Evolutionary conservation across 1,140 invertebrate genomes (phyloP).

Genomic region (Gerris buenoi): DNA sequence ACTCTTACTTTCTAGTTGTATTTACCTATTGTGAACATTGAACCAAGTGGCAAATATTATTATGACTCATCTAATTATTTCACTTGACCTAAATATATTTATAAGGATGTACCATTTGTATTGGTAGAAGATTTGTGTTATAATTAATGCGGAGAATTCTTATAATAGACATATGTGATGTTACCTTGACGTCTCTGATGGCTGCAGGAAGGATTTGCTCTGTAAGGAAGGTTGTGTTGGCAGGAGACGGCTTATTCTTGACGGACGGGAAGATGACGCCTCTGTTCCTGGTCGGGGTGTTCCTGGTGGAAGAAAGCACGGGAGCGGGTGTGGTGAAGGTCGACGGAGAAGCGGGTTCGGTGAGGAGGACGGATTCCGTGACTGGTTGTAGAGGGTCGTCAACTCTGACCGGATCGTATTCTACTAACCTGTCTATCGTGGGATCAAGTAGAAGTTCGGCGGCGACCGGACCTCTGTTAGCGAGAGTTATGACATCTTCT

Average conservation of each 20-base stretch:
- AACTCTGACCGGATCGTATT: slow-evolving; percentile 38
- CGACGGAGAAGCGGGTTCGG: slow-evolving; percentile 18
- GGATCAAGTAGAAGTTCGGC: slow-evolving; percentile 57
- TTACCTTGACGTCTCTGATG: slow-evolving; percentile 67
- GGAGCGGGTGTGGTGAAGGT: slow-evolving; percentile 26
- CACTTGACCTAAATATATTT: too few relatives aligned
- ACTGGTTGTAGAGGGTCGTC: slow-evolving; percentile 8
- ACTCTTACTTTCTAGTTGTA: too few relatives aligned
- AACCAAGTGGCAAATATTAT: too few relatives aligned
- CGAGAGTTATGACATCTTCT: slow-evolving; percentile 53
- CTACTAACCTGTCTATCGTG: slow-evolving; percentile 55
- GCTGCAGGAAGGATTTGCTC: slow-evolving; percentile 43
- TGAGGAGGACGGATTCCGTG: slow-evolving; percentile 18
- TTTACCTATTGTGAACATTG: too few relatives aligned
- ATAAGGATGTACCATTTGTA: too few relatives aligned
- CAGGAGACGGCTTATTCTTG: slow-evolving; percentile 69
- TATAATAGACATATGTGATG: too few relatives aligned
- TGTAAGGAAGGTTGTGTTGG: slow-evolving; percentile 63
- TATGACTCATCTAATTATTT: too few relatives aligned
- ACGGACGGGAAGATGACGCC: slow-evolving; percentile 78
- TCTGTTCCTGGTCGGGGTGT: slow-evolving; percentile 41
- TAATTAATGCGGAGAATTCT: too few relatives aligned
- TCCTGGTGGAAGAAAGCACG: slow-evolving; percentile 27
- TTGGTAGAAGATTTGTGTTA: too few relatives aligned
- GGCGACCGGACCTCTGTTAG: slow-evolving; percentile 43